These are phyloP conservation scores for Hydrophis major DNA, from an alignment of 2,797 vertebrate species.

Conservation along the genomic window DNA sequence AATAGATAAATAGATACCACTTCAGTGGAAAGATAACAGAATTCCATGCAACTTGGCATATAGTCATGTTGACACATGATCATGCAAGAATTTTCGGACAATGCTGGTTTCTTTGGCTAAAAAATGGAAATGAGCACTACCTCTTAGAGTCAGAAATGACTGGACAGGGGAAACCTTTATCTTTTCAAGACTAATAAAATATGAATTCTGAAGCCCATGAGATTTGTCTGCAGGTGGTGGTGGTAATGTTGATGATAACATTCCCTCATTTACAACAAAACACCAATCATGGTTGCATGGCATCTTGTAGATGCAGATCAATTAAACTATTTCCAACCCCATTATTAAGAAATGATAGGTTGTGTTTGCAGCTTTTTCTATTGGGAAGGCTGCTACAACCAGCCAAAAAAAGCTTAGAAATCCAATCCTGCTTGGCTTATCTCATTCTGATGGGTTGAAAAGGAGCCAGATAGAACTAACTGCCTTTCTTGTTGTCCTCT, in stretches of 20 bases:
- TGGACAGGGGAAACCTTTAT: neutral
- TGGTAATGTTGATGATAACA: neutral
- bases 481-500: slow-evolving; percentile 48
- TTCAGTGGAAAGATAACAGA: neutral
- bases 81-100: neutral
- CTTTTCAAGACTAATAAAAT: neutral
- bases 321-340: neutral
- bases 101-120: neutral
- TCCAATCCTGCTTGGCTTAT: slow-evolving; percentile 30
- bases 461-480: slow-evolving; percentile 46
- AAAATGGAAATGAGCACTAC: neutral
- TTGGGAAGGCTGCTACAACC: slow-evolving; percentile 40
- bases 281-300: neutral
- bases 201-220: neutral
- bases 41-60: neutral
- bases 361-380: slow-evolving; percentile 51
- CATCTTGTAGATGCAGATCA: slow-evolving; percentile 5
- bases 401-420: slow-evolving; percentile 48
- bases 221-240: no score
- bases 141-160: neutral
- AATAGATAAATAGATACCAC: neutral
- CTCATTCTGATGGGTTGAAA: slow-evolving; percentile 40
- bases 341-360: neutral
- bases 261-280: neutral
- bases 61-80: neutral